Base-by-base conservation (phyloP, 2,113 vertebrate species). In the Pseudorectes ferrugineus region DNA sequence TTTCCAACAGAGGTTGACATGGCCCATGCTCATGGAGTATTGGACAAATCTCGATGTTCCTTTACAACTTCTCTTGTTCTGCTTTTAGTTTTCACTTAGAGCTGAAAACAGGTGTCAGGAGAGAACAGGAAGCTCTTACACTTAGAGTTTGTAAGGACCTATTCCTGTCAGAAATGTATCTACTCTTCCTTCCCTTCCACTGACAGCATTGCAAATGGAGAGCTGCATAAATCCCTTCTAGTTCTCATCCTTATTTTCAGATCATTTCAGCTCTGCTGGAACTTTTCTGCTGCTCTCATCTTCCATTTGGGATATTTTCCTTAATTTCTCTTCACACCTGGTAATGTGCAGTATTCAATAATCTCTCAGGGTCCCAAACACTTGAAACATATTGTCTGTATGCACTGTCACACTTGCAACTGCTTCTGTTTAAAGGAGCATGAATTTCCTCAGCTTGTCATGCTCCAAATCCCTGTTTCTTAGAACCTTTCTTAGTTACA, bases 401-500 rank as follows among this genome's bases (percentile, higher is more conserved):
- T 73, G 63, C 76, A 38, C 23, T 57, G 62, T 74, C 59, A 67
- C 43, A n/a, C 28, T 80, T 81, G n/a, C 14, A 62, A 66, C 73
- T 54, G 33, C 63, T 84, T 54, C 83, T 74, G 46, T 49, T 86
- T 58, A 70, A 94, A 89, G 22, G 46, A 80, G 45, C 59, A 22
- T 20, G 51, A 76, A 80, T 91, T 92, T 76, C 72, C 74, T 84
- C 45, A 46, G 49, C 11, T 19, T 6, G 22, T 70, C 48, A 43
- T 22, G 40, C 78, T 85, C 55, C 87, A 86, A 62, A 73, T 70
- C 46, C 68, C 42, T 21, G 2, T 71, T 95, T 54, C 89, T 63
- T 76, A 73, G 80, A 95, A 20, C 51, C 12, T 84, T 84, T 52
- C 65, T 61, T 25, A 57, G 54, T 84, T 86, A 52, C 63, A 52